Percentiles rank a stretch among this genome's conserved stretches.
These are phyloP conservation scores for Entomyzon cyanotis DNA, from an alignment of 2,113 vertebrate genomes.

Conservation along the genomic window DNA sequence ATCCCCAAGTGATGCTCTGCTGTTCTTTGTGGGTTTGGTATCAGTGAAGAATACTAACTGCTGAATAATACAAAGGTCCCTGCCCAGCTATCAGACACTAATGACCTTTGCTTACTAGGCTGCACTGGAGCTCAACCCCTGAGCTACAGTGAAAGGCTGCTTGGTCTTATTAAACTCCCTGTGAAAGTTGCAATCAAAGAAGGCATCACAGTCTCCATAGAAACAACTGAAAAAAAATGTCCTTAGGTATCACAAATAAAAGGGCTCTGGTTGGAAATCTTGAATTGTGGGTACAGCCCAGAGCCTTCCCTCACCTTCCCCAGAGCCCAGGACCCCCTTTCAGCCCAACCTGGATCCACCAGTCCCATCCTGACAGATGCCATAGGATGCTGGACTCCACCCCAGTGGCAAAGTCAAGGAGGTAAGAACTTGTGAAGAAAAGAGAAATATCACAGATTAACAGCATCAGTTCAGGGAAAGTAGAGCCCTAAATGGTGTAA, in stretches of 20 bases:
- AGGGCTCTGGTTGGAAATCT: not conserved
- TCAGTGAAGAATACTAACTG: not conserved
- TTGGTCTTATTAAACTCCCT: not conserved
- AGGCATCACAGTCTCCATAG: slow-evolving; percentile 25
- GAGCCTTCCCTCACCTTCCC: not conserved
- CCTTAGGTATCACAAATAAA: not conserved
- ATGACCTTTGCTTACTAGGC: not conserved
- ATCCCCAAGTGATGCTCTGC: not conserved
- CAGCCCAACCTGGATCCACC: not conserved
- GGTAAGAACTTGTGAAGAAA: not conserved
- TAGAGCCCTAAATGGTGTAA: accelerated
- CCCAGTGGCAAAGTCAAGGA: not conserved
- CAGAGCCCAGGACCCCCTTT: not conserved
- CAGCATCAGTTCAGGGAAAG: not conserved
- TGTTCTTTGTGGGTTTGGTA: not conserved
- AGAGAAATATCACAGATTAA: not conserved
- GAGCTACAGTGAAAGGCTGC: not conserved
- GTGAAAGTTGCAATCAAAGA: not conserved
- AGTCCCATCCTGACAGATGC: not conserved
- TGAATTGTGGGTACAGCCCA: not conserved
- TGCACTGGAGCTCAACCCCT: not conserved
- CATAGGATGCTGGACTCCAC: accelerated
- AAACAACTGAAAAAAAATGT: slow-evolving; percentile 5
- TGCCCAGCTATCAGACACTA: not conserved
- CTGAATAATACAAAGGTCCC: not conserved